Evolutionary conservation across 2,113 vertebrate species (phyloP).

Genomic region (Acrocephalus kingi): DNA sequence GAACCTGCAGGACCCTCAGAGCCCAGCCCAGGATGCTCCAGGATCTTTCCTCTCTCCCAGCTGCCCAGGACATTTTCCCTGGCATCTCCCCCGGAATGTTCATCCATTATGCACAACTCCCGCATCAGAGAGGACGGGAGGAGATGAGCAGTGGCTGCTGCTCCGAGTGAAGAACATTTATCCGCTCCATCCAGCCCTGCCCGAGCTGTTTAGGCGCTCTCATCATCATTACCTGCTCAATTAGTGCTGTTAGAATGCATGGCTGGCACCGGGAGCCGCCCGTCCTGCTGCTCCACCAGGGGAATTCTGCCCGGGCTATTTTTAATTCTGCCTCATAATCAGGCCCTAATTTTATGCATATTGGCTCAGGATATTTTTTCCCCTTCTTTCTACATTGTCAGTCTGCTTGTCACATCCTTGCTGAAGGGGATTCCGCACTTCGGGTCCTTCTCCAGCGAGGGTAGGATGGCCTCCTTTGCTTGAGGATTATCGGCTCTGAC

Average conservation of each 20-base stretch:
- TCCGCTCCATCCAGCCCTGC: not conserved
- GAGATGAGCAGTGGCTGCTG: not conserved
- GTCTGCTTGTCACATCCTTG: conserved; percentile 61
- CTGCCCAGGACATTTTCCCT: not conserved
- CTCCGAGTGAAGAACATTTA: not conserved
- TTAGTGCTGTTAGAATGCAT: not conserved
- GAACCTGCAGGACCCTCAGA: not conserved
- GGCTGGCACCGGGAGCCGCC: not conserved
- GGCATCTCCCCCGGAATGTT: not conserved
- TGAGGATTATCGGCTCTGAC: conserved; percentile 62
- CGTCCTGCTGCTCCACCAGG: not conserved
- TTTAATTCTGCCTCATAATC: conserved; percentile 24
- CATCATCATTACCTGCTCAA: not conserved
- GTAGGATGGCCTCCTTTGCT: conserved; percentile 54
- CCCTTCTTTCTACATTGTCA: not conserved
- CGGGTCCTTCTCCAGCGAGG: not conserved
- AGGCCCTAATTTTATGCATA: not conserved
- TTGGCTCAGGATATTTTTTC: not conserved
- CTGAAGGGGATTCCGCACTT: conserved; percentile 67
- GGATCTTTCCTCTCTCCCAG: not conserved
- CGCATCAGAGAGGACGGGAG: not conserved
- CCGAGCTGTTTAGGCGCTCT: not conserved
- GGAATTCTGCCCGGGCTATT: not conserved
- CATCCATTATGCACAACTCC: not conserved
- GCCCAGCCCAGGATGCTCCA: not conserved